phyloP scores from a whole-genome alignment of 2,888 invertebrate species.

The Drosophila borborema region DNA sequence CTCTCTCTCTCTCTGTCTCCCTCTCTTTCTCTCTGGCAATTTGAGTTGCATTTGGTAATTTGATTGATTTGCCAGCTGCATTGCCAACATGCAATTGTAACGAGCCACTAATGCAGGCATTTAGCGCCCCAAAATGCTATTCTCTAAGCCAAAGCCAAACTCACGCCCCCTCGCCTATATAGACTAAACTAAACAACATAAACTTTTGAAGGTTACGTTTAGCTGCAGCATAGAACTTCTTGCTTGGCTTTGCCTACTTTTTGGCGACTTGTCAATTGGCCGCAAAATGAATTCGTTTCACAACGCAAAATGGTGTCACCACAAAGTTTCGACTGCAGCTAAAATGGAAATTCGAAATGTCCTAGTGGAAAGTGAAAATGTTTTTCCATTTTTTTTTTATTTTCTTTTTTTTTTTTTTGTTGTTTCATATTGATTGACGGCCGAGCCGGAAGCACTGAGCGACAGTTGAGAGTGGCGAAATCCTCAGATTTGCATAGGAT shows the following conservation, averaged over 20 bases:
- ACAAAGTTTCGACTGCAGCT: conserved; percentile 46
- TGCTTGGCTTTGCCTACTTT: conserved; percentile 34
- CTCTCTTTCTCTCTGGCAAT: conserved; percentile 24
- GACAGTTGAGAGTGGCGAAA: conserved; percentile 3
- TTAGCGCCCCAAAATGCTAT: conserved; percentile 55
- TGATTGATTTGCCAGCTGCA: conserved; percentile 73
- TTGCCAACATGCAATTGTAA: conserved; percentile 73
- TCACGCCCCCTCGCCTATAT: neutral
- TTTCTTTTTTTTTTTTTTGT: conserved; percentile 7
- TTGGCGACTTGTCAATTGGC: conserved; percentile 39
- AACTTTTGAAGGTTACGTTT: conserved; percentile 8
- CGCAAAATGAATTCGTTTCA: conserved; percentile 52
- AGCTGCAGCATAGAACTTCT: conserved; percentile 16
- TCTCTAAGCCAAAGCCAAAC: conserved; percentile 9
- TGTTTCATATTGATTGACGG: conserved; percentile 57
- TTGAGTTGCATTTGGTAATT: conserved; percentile 58
- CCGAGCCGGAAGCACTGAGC: conserved; percentile 15
- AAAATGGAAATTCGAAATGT: conserved; percentile 25
- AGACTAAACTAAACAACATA: conserved; percentile 39
- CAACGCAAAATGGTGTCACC: conserved; percentile 44
- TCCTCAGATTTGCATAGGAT: neutral
- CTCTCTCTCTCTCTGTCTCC: conserved; percentile 11
- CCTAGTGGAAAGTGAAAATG: conserved; percentile 46
- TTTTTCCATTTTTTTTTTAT: neutral
- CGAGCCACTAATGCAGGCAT: conserved; percentile 77